Percentiles rank a stretch among this genome's conserved stretches.
Evolutionary conservation across 2,113 vertebrate genomes (phyloP).

Genomic region (Sula dactylatra): DNA sequence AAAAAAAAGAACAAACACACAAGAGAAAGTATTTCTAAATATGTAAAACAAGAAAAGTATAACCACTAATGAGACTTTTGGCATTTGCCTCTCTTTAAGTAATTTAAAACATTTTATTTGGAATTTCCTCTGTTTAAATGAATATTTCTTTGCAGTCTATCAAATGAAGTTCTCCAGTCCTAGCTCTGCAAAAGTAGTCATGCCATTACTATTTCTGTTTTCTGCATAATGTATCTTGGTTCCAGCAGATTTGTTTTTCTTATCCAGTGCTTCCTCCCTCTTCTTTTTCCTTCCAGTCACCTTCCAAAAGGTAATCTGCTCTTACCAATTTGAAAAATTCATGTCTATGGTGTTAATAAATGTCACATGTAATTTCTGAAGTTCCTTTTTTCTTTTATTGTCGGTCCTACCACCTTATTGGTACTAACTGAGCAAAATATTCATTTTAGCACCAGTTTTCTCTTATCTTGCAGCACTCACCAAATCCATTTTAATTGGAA

Average conservation of each 20-base stretch:
- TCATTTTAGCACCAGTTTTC: not conserved
- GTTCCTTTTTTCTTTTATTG: not conserved
- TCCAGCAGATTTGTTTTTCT: not conserved
- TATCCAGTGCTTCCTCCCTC: not conserved
- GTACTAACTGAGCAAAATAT: not conserved
- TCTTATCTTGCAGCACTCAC: not conserved
- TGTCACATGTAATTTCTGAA: not conserved
- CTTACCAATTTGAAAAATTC: not conserved
- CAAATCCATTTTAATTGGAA: not conserved
- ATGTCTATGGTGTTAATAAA: not conserved
- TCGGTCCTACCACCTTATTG: not conserved
- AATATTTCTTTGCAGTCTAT: not conserved
- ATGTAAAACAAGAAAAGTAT: not conserved
- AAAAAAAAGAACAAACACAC: not conserved
- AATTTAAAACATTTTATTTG: not conserved
- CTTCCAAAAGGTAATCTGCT: not conserved
- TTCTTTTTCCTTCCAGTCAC: not conserved
- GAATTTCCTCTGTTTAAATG: not conserved
- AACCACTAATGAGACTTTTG: not conserved
- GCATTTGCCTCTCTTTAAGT: not conserved
- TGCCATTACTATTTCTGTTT: not conserved
- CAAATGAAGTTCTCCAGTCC: not conserved
- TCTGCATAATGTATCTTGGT: not conserved
- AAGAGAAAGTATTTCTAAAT: not conserved
- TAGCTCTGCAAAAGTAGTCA: not conserved